A percentile compares a stretch with the other conserved stretches of the same genome.
phyloP scores from a whole-genome alignment of 2,113 vertebrate species.

The Macroglossus sobrinus region DNA sequence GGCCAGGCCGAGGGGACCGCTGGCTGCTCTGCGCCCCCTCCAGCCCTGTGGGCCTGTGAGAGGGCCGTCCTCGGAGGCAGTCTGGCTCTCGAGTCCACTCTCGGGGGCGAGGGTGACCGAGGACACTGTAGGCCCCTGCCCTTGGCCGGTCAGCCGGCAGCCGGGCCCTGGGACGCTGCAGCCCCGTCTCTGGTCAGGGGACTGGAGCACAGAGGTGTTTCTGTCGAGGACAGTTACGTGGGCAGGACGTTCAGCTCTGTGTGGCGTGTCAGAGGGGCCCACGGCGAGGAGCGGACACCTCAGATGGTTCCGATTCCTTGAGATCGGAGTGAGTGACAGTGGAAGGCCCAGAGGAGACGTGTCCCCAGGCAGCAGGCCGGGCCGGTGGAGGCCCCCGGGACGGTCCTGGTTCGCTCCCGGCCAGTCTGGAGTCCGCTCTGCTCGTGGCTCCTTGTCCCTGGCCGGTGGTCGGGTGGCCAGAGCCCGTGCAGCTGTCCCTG shows the following conservation, averaged over 20 bases:
- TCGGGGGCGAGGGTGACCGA: too few species aligned
- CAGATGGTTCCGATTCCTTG: neutral
- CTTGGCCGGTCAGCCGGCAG: too few species aligned
- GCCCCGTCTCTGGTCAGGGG: neutral
- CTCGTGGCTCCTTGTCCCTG: too few species aligned
- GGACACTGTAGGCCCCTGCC: too few species aligned
- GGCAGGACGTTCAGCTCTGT: fast-evolving
- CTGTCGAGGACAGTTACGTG: fast-evolving
- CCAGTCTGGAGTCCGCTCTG: too few species aligned
- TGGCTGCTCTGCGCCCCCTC: neutral
- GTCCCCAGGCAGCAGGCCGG: too few species aligned
- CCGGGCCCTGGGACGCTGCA: too few species aligned
- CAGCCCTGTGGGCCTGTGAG: fast-evolving
- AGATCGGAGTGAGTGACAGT: neutral
- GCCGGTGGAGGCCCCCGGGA: too few species aligned
- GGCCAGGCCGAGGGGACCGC: neutral
- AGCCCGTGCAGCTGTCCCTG: too few species aligned
- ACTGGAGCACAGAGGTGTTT: neutral
- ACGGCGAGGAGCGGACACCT: fast-evolving
- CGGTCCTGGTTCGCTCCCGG: too few species aligned
- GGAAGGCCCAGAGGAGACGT: neutral
- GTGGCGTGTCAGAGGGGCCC: neutral
- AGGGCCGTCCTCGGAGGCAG: neutral
- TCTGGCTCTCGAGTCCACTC: neutral
- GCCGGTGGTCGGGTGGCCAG: too few species aligned